Conservation (phyloP, 2,888 invertebrate species). For the Willowsia nigromaculata region DNA sequence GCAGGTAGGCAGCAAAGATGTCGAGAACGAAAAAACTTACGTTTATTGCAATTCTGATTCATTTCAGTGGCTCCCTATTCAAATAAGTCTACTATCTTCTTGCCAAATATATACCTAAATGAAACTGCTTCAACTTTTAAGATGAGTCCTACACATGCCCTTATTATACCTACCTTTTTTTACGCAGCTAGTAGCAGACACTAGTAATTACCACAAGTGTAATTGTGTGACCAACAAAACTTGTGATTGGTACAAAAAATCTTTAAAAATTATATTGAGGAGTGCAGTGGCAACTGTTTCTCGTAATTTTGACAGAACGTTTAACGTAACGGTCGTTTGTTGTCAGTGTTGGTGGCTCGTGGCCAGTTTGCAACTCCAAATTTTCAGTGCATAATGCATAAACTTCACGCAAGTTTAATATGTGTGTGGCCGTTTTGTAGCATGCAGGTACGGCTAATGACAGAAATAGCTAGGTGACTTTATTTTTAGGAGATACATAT, state of each 20-base stretch:
- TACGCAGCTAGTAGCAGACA: background rate
- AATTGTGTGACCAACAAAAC: constrained; percentile 6
- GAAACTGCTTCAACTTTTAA: background rate
- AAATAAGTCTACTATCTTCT: constrained; percentile 51
- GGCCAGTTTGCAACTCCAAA: constrained; percentile 27
- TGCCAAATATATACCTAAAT: background rate
- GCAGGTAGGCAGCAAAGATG: background rate
- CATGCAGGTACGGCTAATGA: background rate
- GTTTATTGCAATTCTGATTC: background rate
- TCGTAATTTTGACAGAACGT: background rate
- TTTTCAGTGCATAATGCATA: constrained; percentile 50
- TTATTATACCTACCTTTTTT: no score
- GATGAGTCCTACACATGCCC: background rate
- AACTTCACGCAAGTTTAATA: background rate
- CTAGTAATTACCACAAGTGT: background rate
- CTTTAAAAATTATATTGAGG: background rate
- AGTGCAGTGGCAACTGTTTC: background rate
- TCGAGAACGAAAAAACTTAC: background rate
- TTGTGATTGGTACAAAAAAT: background rate
- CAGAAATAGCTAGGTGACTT: no score
- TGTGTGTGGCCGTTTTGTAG: background rate
- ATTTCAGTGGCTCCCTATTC: constrained; percentile 27
- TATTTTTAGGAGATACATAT: no score
- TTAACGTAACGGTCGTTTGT: background rate
- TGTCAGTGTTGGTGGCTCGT: constrained; percentile 14